Evolutionary conservation across 2,113 vertebrate species (phyloP).

Genomic region (Hiodon alosoides): DNA sequence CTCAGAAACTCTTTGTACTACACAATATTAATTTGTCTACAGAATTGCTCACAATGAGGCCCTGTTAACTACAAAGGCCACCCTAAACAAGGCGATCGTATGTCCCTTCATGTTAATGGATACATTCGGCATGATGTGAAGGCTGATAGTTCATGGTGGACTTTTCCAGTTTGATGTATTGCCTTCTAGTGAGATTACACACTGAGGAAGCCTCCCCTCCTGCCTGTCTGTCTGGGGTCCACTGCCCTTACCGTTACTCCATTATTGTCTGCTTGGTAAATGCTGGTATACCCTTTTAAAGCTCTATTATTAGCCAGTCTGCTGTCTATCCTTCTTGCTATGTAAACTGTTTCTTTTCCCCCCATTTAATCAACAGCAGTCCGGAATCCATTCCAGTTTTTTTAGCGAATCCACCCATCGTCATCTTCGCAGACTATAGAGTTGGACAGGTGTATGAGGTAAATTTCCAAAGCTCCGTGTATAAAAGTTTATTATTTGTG

Average conservation of each 20-base stretch:
- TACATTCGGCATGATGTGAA: not conserved
- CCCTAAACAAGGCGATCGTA: not conserved
- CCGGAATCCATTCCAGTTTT: conserved; percentile 66
- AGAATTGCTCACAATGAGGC: not conserved
- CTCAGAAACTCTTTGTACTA: not conserved
- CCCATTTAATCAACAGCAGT: conserved; percentile 36
- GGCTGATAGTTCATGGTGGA: not conserved
- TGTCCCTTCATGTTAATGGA: not conserved
- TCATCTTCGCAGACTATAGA: conserved; percentile 75
- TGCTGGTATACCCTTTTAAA: no score
- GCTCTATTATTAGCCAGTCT: no score
- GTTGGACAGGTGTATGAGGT: conserved; percentile 85
- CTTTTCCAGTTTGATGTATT: no score
- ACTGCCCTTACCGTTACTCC: not conserved
- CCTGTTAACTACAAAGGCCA: not conserved
- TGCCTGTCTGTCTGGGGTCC: not conserved
- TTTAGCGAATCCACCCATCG: conserved; percentile 68
- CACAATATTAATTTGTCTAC: conserved; percentile 12
- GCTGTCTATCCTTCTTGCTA: not conserved
- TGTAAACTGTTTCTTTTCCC: no score
- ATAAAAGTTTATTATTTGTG: no score
- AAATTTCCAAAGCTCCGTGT: conserved; percentile 8
- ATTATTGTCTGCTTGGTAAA: not conserved
- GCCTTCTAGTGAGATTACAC: no score
- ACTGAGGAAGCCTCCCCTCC: no score